Base-by-base conservation (phyloP, 2,113 vertebrate species). In the Callionymus lyra region DNA sequence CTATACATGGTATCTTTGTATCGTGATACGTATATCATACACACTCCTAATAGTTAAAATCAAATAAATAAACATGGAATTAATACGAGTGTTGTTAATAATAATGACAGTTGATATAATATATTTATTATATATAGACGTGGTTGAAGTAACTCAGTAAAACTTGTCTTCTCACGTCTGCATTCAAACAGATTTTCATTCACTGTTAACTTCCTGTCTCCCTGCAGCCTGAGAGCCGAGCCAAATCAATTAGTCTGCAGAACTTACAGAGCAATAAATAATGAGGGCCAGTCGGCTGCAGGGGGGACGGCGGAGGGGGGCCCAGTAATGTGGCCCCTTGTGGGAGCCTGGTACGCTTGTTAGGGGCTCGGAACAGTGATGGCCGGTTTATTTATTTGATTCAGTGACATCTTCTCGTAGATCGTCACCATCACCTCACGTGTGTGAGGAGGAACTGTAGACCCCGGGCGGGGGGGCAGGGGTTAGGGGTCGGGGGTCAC, bases 241-340 rank as follows among this genome's bases (percentile, higher is more conserved):
- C 81, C 79, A 80, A 84, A 84, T 84, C 79, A 77, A 82, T 82
- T 74, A 64, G 62, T 61, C 71, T 77, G 71, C 44, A 71, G 61
- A 78, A 79, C 79, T 78, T 74, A 79, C 72, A 72, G 69, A 73
- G 73, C 80, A 79, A 80, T 85, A 85, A 84, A 85, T 82, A 80
- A 80, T 18, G 31, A 56, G 64, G 67, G 50, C 56, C 71, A 53
- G 65, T 72, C 56, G 37, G 59, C 49, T 44, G 44, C 51, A 19
- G 40, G 11, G 34, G 65, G 65, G 71, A 63, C 55, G 35, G 53
- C 56, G 6, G 34, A 32, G 46, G 52, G 59, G 57, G 42, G 16
- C 44, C 34, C 63, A 65, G 57, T 70, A 66, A 65, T 56, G 68
- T 65, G 63, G 69, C 56, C 68, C 68, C 68, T 27, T 15, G 13